phyloP scores from a whole-genome alignment of 2,113 vertebrate species.

The Gallinago undulata region DNA sequence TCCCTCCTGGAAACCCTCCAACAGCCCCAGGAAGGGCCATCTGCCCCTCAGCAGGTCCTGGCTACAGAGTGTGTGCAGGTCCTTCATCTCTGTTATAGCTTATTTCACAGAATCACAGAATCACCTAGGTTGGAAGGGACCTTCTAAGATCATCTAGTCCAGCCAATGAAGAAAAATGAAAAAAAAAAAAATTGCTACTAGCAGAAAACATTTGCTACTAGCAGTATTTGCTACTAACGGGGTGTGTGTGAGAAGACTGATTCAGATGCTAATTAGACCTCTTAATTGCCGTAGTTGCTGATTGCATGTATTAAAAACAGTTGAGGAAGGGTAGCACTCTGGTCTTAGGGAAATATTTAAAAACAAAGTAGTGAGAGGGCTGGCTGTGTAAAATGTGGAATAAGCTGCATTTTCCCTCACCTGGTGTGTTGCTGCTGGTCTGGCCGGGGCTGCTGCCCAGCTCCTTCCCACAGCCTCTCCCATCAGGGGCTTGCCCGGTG shows the following conservation, averaged over 20 bases:
- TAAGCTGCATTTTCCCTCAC: not conserved
- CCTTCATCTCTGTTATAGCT: conserved; percentile 5
- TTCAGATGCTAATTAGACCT: conserved; percentile 70
- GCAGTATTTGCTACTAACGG: conserved; percentile 12
- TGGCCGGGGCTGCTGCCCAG: not conserved
- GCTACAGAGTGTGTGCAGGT: not conserved
- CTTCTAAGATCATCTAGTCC: too few relatives aligned
- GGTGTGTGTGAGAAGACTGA: conserved; percentile 42
- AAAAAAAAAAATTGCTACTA: too few relatives aligned
- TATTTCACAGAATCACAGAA: not conserved
- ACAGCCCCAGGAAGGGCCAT: not conserved
- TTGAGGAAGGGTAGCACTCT: conserved; percentile 59
- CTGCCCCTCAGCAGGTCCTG: not conserved
- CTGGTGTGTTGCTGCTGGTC: fast-evolving
- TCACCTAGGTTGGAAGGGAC: too few relatives aligned
- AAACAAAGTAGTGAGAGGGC: conserved; percentile 51
- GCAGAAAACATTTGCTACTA: too few relatives aligned
- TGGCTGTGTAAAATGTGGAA: not conserved
- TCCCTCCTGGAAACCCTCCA: not conserved
- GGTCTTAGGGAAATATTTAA: conserved; percentile 60
- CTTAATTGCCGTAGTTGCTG: conserved; percentile 69
- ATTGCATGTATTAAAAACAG: conserved; percentile 71
- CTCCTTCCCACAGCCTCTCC: not conserved
- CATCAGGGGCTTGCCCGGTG: not conserved
- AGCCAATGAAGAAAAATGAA: too few relatives aligned